Evolutionary conservation across 2,888 invertebrate genomes (phyloP).

Genomic region (Sacculina carcini): DNA sequence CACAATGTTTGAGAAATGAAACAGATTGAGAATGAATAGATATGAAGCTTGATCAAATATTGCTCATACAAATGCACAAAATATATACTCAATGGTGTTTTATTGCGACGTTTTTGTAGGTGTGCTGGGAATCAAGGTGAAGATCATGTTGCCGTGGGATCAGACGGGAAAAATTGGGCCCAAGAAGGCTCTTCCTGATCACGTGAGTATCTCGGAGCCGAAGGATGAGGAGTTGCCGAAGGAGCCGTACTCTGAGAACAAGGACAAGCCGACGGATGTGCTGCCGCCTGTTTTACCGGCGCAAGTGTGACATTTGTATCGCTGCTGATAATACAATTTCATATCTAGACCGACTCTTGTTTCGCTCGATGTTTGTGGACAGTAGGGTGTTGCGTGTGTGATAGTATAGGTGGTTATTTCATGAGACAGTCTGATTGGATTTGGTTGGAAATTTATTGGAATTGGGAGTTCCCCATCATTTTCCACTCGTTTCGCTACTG

Average conservation of each 20-base stretch:
- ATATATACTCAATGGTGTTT: neutral
- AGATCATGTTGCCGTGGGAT: conserved; percentile 99
- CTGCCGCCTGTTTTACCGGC: too few species aligned
- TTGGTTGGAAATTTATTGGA: too few species aligned
- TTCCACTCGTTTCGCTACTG: too few species aligned
- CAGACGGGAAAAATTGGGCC: conserved; percentile 91
- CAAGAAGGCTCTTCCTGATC: conserved; percentile 89
- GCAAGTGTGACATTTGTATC: too few species aligned
- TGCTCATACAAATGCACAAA: too few species aligned
- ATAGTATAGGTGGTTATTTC: too few species aligned
- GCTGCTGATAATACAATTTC: too few species aligned
- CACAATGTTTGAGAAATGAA: neutral
- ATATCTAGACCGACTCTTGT: too few species aligned
- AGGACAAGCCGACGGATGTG: conserved; percentile 34
- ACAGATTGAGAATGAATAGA: neutral
- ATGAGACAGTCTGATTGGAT: too few species aligned
- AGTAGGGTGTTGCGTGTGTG: too few species aligned
- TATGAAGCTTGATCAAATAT: neutral
- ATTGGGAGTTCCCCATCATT: too few species aligned
- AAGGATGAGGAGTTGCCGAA: conserved; percentile 63
- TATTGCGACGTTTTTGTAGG: conserved; percentile 20
- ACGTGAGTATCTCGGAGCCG: conserved; percentile 86
- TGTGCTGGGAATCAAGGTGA: conserved; percentile 51
- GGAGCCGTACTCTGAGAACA: conserved; percentile 46
- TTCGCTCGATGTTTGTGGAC: too few species aligned